A percentile compares a stretch with the other conserved stretches of the same genome.
Conservation (phyloP, 1,140 invertebrate genomes). For the Maconellicoccus hirsutus region DNA sequence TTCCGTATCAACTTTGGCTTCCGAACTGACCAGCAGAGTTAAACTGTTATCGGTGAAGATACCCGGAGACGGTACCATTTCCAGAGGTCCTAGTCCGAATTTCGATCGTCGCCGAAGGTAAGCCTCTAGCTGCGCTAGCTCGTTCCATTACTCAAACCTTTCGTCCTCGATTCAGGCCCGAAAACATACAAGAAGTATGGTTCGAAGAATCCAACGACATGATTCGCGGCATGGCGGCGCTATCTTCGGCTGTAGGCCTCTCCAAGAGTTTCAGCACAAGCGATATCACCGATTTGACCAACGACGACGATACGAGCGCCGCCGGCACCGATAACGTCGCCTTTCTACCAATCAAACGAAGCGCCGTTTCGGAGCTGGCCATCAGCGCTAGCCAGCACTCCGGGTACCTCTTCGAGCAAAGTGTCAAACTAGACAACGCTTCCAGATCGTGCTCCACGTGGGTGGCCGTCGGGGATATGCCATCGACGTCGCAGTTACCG, state of each 20-base stretch:
- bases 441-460: conserved; percentile 75
- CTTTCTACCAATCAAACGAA: conserved; percentile 28
- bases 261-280: conserved; percentile 70
- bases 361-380: conserved; percentile 52
- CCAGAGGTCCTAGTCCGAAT: conserved; percentile 2
- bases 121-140: not conserved
- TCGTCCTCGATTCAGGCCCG: conserved; percentile 36
- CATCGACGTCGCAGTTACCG: conserved; percentile 55
- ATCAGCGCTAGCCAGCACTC: conserved; percentile 44
- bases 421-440: conserved; percentile 47
- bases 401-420: conserved; percentile 42
- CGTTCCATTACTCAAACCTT: not conserved
- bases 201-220: conserved; percentile 65
- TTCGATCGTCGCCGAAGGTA: not conserved
- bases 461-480: conserved; percentile 65
- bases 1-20: conserved; percentile 56
- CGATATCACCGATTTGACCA: conserved; percentile 47
- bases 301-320: conserved; percentile 28
- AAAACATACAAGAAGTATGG: conserved; percentile 52
- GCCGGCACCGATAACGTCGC: conserved; percentile 29
- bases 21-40: conserved; percentile 29
- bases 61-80: not conserved
- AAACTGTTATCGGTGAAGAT: not conserved
- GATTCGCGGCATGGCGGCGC: conserved; percentile 60
- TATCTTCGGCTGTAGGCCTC: conserved; percentile 63